phyloP scores from a whole-genome alignment of 2,113 vertebrate genomes.

The Rallus limicola region DNA sequence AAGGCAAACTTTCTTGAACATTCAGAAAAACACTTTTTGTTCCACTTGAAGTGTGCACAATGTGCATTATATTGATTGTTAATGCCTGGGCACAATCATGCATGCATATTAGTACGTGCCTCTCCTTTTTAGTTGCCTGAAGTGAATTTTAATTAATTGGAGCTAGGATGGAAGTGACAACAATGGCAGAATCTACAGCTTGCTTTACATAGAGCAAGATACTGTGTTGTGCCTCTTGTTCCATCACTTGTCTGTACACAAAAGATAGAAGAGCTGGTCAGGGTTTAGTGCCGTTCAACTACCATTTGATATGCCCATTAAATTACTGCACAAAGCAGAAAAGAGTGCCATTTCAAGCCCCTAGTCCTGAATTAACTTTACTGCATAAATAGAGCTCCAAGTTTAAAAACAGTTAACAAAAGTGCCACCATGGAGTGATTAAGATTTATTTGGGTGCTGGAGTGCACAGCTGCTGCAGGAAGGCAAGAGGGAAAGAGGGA shows the following conservation, averaged over 20 bases:
- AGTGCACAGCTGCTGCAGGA: background rate
- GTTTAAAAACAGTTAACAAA: conserved; percentile 25
- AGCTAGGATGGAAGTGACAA: background rate
- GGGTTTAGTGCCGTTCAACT: conserved; percentile 18
- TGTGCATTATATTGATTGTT: background rate
- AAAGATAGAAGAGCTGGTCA: background rate
- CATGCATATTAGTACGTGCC: background rate
- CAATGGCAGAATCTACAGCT: background rate
- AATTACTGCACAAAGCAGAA: conserved; percentile 42
- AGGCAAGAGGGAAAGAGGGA: background rate
- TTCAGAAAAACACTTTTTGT: background rate
- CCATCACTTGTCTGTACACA: background rate
- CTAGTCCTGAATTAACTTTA: background rate
- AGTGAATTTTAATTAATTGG: background rate
- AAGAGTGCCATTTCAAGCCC: conserved; percentile 11
- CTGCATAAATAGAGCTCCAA: background rate
- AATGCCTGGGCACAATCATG: background rate
- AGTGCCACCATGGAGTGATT: background rate
- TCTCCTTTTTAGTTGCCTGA: background rate
- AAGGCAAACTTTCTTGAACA: background rate
- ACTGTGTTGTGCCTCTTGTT: background rate
- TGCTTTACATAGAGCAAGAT: background rate
- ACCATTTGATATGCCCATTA: conserved; percentile 1
- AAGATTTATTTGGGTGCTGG: conserved; percentile 23
- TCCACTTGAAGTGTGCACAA: background rate